phyloP scores from a whole-genome alignment of 2,888 invertebrate genomes.

The Leptinotarsa rubiginosa region DNA sequence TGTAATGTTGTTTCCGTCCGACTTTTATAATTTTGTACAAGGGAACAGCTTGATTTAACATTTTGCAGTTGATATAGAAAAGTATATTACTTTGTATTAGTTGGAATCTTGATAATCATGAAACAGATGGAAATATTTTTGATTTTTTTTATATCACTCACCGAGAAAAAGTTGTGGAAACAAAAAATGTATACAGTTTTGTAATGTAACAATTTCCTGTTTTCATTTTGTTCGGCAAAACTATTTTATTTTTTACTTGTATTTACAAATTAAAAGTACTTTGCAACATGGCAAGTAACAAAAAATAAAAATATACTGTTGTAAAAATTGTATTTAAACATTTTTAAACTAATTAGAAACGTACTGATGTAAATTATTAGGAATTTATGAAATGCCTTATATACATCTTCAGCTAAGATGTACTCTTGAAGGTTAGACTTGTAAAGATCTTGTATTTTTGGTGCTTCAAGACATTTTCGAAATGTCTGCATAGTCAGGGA shows the following conservation, averaged over 20 bases:
- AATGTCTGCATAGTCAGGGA: constrained; percentile 48
- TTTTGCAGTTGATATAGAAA: not conserved
- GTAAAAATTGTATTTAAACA: constrained; percentile 35
- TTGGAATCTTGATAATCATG: not conserved
- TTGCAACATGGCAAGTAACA: constrained; percentile 30
- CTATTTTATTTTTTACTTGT: constrained; percentile 20
- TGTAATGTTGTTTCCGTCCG: constrained; percentile 56
- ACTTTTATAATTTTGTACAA: constrained; percentile 35
- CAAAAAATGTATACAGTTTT: constrained; percentile 41
- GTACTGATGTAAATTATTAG: constrained; percentile 48
- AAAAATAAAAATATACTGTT: constrained; percentile 4
- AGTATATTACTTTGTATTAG: not conserved
- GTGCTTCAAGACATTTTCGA: constrained; percentile 47
- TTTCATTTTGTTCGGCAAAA: constrained; percentile 10
- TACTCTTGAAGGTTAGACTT: constrained; percentile 48
- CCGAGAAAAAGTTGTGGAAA: constrained; percentile 35
- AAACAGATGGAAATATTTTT: not conserved
- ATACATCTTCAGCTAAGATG: constrained; percentile 52
- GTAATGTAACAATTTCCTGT: constrained; percentile 6
- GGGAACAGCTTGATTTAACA: constrained; percentile 14
- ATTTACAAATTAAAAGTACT: constrained; percentile 30
- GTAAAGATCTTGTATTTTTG: constrained; percentile 47
- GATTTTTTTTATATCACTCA: constrained; percentile 28
- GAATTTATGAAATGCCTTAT: constrained; percentile 46
- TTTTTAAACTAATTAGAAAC: constrained; percentile 39